A percentile compares a stretch with the other conserved stretches of the same genome.
Evolutionary conservation across 2,888 invertebrate species (phyloP).

Genomic region (Sycophila texana): DNA sequence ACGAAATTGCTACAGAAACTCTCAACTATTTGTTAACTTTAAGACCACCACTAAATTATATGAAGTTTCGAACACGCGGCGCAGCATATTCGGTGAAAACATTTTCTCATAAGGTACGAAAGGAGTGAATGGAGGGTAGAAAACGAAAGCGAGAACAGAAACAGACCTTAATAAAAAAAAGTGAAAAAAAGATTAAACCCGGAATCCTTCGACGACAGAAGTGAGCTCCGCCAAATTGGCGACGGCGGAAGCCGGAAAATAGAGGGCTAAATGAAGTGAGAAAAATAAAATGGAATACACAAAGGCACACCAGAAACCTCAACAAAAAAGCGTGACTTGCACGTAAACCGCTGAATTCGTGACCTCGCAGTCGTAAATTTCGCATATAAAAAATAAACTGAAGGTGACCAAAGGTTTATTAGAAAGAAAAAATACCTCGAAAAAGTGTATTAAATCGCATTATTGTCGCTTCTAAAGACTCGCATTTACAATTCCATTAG

Average conservation of each 20-base stretch:
- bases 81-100: constrained; percentile 5
- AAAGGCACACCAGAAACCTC: background rate
- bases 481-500: too few species aligned
- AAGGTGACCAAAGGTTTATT: too few species aligned
- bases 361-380: too few species aligned
- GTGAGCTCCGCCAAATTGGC: constrained; percentile 38
- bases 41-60: background rate
- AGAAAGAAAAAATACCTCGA: too few species aligned
- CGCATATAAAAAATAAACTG: too few species aligned
- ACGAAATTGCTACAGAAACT: too few species aligned
- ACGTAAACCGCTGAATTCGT: background rate
- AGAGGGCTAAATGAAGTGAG: constrained; percentile 26
- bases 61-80: background rate
- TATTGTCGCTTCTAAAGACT: too few species aligned
- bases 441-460: too few species aligned
- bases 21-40: too few species aligned
- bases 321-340: background rate
- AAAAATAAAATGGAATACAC: constrained; percentile 26
- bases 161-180: background rate
- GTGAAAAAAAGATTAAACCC: constrained; percentile 20
- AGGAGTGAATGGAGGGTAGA: background rate
- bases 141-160: constrained; percentile 15
- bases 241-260: constrained; percentile 27
- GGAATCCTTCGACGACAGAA: constrained; percentile 19
- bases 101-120: background rate